Base-by-base conservation (phyloP, 2,797 vertebrate species). In the Cryptoprocta ferox region DNA sequence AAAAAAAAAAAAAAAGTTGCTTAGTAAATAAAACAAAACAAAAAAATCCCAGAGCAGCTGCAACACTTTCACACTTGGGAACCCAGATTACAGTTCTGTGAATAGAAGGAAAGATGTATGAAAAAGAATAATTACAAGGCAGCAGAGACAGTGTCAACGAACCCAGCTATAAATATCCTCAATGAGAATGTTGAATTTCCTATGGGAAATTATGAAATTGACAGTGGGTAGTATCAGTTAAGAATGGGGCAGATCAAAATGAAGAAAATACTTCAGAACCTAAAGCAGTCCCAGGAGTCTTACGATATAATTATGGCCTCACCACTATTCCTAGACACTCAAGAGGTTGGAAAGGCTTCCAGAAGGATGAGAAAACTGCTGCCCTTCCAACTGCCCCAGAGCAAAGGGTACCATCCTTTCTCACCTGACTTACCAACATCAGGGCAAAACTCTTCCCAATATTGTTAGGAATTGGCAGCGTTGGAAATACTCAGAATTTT, bases 81-180 rank as follows among this genome's bases (percentile, higher is more conserved):
- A 90, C 37, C 89, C 87, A 13, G 50, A 70, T 96, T 92, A 87
- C 6, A 89, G 83, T 84, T 89, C 91, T 50, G 13, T 81, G 50
- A 97, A 80, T 0, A 86, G 90, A 76, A 83, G 91, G 59, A 76
- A 83, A 93, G 59, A 63, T 83, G 65, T 42, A 89, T 37, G 90
- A 81, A 93, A 96, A 96, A 95, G 70, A 91, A 92, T 96, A 97
- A 97, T 96, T 82, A 97, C 95, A 95, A 42, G 61, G 92, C 32
- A 1, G 39, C 73, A 70, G 65, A 76, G 56, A 85, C 5, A 13
- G 45, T 56, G 76, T 94, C 63, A 68, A 70, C 7, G 28, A 75
- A 80, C 8, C 4, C 35, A 24, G 50, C n/a, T 90, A 90, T 68
- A 92, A 87, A 92, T 94, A 94, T 39, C 65, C 75, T 95, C 87